Percentiles rank a stretch among this genome's conserved stretches.
Conservation (phyloP, 2,797 vertebrate genomes). For the Microchirus variegatus region DNA sequence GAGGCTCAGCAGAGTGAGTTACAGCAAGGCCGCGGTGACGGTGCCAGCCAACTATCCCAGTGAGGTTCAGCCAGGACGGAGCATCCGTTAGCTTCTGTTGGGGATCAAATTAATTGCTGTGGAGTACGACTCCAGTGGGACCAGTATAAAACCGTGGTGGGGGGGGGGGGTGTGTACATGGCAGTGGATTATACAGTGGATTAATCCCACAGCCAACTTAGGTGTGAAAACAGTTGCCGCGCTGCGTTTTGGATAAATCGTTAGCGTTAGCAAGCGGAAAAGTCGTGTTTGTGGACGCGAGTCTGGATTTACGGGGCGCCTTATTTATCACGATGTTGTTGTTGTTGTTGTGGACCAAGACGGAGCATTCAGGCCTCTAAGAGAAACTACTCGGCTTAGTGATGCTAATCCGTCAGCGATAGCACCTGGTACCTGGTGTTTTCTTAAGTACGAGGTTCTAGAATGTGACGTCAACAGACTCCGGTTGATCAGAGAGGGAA, state of each 20-base stretch:
- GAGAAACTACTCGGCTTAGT: too few relatives aligned
- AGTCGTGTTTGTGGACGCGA: neutral
- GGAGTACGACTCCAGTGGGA: conserved; percentile 40
- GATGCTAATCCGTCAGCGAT: too few relatives aligned
- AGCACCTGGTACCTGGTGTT: too few relatives aligned
- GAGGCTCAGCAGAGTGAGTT: conserved; percentile 46
- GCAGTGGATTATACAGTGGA: conserved; percentile 40
- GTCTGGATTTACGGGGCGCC: too few relatives aligned
- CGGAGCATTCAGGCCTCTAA: too few relatives aligned
- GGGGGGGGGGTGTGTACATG: conserved; percentile 34
- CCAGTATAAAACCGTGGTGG: conserved; percentile 38
- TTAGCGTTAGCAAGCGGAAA: conserved; percentile 13
- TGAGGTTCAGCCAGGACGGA: conserved; percentile 42
- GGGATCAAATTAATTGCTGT: conserved; percentile 48
- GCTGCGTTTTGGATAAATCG: conserved; percentile 5
- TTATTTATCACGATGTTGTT: too few relatives aligned
- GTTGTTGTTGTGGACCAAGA: too few relatives aligned
- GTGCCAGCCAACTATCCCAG: conserved; percentile 37
- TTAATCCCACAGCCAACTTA: conserved; percentile 34
- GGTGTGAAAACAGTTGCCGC: conserved; percentile 32
- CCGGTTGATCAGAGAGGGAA: too few relatives aligned
- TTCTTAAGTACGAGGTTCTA: too few relatives aligned
- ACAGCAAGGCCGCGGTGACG: too few relatives aligned
- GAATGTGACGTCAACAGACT: too few relatives aligned
- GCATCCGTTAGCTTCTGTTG: conserved; percentile 23